A percentile compares a stretch with the other conserved stretches of the same genome.
Evolutionary conservation across 2,888 invertebrate genomes (phyloP).

Genomic region (Leptopilina drosophilae): DNA sequence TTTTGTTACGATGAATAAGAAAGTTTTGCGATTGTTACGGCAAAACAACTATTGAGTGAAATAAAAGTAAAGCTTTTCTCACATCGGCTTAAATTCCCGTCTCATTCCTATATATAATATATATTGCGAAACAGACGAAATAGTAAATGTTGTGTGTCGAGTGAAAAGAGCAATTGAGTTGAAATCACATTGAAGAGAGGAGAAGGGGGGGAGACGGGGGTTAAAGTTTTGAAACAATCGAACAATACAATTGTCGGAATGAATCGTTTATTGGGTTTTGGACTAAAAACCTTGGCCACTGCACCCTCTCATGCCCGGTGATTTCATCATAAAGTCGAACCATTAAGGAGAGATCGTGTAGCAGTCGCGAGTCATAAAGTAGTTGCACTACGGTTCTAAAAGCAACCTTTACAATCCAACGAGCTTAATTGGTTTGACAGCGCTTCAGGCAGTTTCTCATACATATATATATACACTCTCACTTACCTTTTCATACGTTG

Average conservation of each 20-base stretch:
- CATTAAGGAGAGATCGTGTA: constrained; percentile 4
- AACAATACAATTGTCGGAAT: background rate
- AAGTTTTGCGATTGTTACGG: too few relatives aligned
- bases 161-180: too few relatives aligned
- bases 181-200: too few relatives aligned
- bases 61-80: too few relatives aligned
- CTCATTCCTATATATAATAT: background rate
- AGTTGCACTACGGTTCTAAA: constrained; percentile 31
- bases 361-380: constrained; percentile 26
- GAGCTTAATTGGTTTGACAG: constrained; percentile 39
- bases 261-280: constrained; percentile 6
- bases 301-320: background rate
- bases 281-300: background rate
- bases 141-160: too few relatives aligned
- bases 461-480: background rate
- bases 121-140: background rate
- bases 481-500: constrained; percentile 19
- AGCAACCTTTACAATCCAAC: constrained; percentile 33
- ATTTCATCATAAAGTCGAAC: constrained; percentile 15
- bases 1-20: too few relatives aligned
- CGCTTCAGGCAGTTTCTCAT: constrained; percentile 5
- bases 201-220: too few relatives aligned
- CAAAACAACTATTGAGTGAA: too few relatives aligned
- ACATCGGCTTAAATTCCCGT: too few relatives aligned
- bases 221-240: background rate